phyloP scores from a whole-genome alignment of 2,797 vertebrate genomes.

The Anabas testudineus region DNA sequence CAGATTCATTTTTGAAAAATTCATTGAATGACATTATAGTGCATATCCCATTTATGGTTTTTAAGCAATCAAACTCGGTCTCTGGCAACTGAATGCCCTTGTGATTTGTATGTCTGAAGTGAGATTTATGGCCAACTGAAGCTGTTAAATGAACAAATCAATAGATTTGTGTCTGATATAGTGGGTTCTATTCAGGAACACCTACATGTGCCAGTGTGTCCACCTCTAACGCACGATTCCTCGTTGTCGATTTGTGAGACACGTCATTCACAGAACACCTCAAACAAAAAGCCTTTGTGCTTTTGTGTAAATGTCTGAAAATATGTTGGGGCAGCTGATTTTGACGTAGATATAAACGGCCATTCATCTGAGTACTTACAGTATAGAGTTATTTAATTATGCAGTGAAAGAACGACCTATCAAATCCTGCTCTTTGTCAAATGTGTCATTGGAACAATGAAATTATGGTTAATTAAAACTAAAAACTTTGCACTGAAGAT shows the following conservation, averaged over 20 bases:
- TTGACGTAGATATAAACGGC: slow-evolving; percentile 35
- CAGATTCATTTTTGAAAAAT: slow-evolving; percentile 27
- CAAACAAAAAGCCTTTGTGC: slow-evolving; percentile 37
- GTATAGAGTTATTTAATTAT: slow-evolving; percentile 24
- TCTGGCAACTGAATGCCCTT: slow-evolving; percentile 59
- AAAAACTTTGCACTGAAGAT: neutral
- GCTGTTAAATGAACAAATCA: slow-evolving; percentile 71
- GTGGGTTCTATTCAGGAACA: slow-evolving; percentile 66
- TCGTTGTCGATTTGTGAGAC: slow-evolving; percentile 60
- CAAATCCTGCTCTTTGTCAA: slow-evolving; percentile 9
- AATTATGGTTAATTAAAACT: slow-evolving; percentile 5
- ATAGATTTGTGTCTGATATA: slow-evolving; percentile 75
- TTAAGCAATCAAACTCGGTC: slow-evolving; percentile 54
- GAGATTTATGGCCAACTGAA: slow-evolving; percentile 70
- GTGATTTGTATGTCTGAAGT: slow-evolving; percentile 56
- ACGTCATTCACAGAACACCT: slow-evolving; percentile 52
- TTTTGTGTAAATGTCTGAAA: slow-evolving; percentile 41
- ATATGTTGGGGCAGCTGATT: slow-evolving; percentile 38
- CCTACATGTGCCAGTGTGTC: slow-evolving; percentile 51
- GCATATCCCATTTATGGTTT: slow-evolving; percentile 43
- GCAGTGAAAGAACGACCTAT: slow-evolving; percentile 8
- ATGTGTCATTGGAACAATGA: slow-evolving; percentile 11
- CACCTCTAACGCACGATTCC: slow-evolving; percentile 57
- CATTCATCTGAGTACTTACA: neutral
- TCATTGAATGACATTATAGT: slow-evolving; percentile 36